Percentiles rank a stretch among this genome's conserved stretches.
phyloP scores from a whole-genome alignment of 30 jellyfish, hydroid and myxozoan species.

The Turritopsis dohrnii region DNA sequence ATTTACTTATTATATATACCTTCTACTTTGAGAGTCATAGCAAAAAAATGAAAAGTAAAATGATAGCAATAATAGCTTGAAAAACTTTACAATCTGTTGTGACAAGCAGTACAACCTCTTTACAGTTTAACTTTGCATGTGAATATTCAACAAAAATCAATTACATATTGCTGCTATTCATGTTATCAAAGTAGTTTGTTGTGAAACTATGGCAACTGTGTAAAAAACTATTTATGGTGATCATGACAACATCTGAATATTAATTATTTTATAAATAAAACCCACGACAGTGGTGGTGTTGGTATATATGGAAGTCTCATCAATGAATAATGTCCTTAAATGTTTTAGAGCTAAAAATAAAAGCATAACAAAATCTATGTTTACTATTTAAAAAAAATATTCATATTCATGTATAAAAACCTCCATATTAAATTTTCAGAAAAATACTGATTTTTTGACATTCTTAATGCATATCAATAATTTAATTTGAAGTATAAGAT shows the following conservation, averaged over 20 bases:
- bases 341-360: background rate
- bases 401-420: background rate
- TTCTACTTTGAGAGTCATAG: background rate
- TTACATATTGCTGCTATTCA: background rate
- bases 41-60: too few species aligned
- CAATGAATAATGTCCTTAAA: background rate
- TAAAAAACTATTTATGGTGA: background rate
- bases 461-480: too few species aligned
- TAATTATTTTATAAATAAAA: too few species aligned
- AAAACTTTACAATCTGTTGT: background rate
- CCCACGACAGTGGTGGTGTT: background rate
- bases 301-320: background rate
- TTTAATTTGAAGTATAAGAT: too few species aligned
- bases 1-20: background rate
- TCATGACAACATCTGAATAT: background rate
- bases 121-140: background rate
- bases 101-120: background rate
- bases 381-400: too few species aligned
- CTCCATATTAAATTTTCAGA: background rate
- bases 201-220: background rate
- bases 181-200: background rate
- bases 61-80: background rate
- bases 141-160: background rate
- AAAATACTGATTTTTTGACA: too few species aligned
- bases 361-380: background rate